Evolutionary conservation across 1,140 invertebrate genomes (phyloP).

Genomic region (Bathynomus jamesi): DNA sequence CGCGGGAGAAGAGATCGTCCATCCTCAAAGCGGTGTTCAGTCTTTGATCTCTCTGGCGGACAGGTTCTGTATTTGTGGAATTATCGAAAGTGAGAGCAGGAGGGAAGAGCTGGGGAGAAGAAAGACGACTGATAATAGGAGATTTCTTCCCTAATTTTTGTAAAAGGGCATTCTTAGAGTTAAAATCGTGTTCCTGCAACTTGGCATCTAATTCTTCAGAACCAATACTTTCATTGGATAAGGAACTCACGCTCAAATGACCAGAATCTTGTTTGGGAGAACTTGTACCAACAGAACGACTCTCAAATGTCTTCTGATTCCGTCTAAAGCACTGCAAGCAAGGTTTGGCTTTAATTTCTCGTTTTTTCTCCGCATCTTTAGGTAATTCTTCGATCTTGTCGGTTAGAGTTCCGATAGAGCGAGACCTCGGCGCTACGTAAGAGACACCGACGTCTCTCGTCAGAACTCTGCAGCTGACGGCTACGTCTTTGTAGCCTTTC

Average conservation of each 20-base stretch:
- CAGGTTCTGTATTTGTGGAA: conserved; percentile 41
- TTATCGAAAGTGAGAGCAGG: conserved; percentile 39
- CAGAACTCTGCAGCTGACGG: conserved; percentile 56
- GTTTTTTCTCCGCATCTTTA: conserved; percentile 9
- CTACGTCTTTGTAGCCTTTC: conserved; percentile 49
- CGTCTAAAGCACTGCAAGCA: conserved; percentile 22
- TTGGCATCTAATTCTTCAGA: conserved; percentile 18
- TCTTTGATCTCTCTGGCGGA: conserved; percentile 29
- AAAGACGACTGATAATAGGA: conserved; percentile 38
- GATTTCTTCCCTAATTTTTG: conserved; percentile 32
- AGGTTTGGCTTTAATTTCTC: conserved; percentile 16
- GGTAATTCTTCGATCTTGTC: conserved; percentile 1
- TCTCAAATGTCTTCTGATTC: conserved; percentile 11
- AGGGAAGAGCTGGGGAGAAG: conserved; percentile 32
- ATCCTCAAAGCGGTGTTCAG: conserved; percentile 41
- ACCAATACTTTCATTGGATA: conserved; percentile 21
- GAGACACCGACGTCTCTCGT: conserved; percentile 58
- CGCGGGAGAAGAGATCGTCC: conserved; percentile 25
- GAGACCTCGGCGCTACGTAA: conserved; percentile 45
- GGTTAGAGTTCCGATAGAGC: conserved; percentile 41
- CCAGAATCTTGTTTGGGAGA: conserved; percentile 2
- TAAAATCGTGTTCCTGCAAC: conserved; percentile 12
- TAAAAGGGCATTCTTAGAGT: conserved; percentile 25
- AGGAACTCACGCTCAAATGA: conserved; percentile 16
- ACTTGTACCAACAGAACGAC: conserved; percentile 17